Evolutionary conservation across 2,888 invertebrate species (phyloP).

Genomic region (Synanthedon formicaeformis): DNA sequence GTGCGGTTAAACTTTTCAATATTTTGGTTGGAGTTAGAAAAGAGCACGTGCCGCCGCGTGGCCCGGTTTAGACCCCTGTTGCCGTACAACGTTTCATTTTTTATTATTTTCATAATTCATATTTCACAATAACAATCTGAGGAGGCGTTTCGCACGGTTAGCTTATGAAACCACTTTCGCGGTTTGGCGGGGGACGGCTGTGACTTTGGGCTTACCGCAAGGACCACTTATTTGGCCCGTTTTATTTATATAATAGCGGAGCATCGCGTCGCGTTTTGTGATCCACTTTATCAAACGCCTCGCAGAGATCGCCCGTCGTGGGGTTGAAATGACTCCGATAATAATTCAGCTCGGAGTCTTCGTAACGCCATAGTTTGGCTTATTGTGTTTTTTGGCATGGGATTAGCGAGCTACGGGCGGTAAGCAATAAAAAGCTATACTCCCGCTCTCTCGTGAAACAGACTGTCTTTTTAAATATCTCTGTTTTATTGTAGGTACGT

Average conservation of each 20-base stretch:
- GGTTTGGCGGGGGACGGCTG: slow-evolving; percentile 20
- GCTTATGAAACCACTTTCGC: slow-evolving; percentile 60
- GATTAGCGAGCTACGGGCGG: slow-evolving; percentile 50
- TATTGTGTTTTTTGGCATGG: slow-evolving; percentile 61
- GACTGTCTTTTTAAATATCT: background rate
- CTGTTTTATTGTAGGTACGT: slow-evolving; percentile 2
- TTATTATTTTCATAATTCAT: slow-evolving; percentile 71
- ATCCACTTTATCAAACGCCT: slow-evolving; percentile 68
- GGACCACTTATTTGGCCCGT: slow-evolving; percentile 58
- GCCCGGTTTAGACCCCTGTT: slow-evolving; percentile 53
- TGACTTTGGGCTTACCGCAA: slow-evolving; percentile 52
- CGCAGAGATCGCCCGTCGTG: slow-evolving; percentile 49
- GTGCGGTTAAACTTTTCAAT: slow-evolving; percentile 65
- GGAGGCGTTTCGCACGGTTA: slow-evolving; percentile 70
- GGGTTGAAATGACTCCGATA: slow-evolving; percentile 58
- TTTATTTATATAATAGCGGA: slow-evolving; percentile 57
- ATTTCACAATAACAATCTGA: slow-evolving; percentile 65
- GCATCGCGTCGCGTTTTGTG: slow-evolving; percentile 49
- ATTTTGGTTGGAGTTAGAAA: slow-evolving; percentile 44
- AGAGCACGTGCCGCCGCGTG: slow-evolving; percentile 62
- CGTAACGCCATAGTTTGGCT: slow-evolving; percentile 40
- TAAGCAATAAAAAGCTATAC: slow-evolving; percentile 45
- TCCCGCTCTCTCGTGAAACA: background rate
- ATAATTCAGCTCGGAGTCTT: slow-evolving; percentile 52
- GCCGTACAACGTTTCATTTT: slow-evolving; percentile 46